Evolutionary conservation across 2,888 invertebrate species (phyloP), one percentile per base, ranked within the genome.

Genomic region (Liposcelis brunnea): DNA sequence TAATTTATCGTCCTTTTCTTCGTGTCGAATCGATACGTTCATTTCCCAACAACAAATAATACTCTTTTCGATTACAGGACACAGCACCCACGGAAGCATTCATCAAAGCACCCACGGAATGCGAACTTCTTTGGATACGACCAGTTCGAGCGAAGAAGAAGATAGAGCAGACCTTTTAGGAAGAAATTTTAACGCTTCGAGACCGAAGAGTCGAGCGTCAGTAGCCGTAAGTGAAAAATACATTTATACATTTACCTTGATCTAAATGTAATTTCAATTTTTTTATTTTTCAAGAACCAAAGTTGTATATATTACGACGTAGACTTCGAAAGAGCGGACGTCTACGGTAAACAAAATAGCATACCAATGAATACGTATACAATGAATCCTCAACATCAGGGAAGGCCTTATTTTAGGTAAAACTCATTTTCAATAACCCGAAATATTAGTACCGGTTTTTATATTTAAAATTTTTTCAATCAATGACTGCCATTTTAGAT

Each of bases 221-320:
- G 64, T 75, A 52, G 73, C 74, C 48, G 75, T 75, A 60, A 64
- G 67, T 63, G 10, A 46, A 43, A 45, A 31, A 43, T 26, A 38
- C 26, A 42, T 46, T 11, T 36, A 33, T 15, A n/a, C n/a, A 7
- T 31, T 31, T 46, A 37, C 10, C 11, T 15, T 32, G 38, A 31
- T 44, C 21, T 2, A 12, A 34, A 18, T 35, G 2, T 14, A 21
- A 14, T 10, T n/a, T n/a, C 11, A 14, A 42, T 49, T 38, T 45
- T 48, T 49, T 50, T 53, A 50, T 50, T 46, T 53, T 69, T 69
- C 45, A 67, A 87, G 87, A 85, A 86, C 62, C 86, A 86, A 69
- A 84, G 80, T 53, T 85, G 85, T 43, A 86, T 87, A 54, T 87
- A 89, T 62, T 87, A 87, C 58, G 87, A 89, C 57, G 85, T 89